phyloP scores from a whole-genome alignment of 2,888 invertebrate species.

The Cephus rjabovi region DNA sequence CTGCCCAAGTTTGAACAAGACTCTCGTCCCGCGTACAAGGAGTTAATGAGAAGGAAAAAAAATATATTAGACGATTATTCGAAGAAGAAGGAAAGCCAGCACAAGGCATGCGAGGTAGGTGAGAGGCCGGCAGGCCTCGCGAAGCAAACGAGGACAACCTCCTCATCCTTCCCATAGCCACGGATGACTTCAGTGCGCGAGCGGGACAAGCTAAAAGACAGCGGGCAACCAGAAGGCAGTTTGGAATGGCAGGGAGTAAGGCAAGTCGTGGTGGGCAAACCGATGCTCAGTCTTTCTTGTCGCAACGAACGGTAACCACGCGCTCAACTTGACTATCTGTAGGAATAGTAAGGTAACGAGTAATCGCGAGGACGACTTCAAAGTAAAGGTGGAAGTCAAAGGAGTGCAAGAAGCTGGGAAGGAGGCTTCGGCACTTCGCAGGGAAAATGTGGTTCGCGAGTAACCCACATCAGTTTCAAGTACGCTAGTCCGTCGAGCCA shows the following conservation, averaged over 20 bases:
- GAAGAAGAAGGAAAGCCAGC: not conserved
- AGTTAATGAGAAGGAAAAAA: not conserved
- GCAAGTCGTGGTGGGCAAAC: conserved; percentile 31
- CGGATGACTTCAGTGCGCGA: not conserved
- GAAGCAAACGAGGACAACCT: conserved; percentile 39
- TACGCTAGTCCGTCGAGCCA: not conserved
- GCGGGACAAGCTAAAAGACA: conserved; percentile 19
- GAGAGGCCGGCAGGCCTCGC: conserved; percentile 37
- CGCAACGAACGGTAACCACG: conserved; percentile 55
- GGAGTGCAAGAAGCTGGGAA: not conserved
- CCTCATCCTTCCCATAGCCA: conserved; percentile 4
- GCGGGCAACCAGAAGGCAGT: conserved; percentile 14
- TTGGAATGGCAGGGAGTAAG: conserved; percentile 38
- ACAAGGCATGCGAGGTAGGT: conserved; percentile 18
- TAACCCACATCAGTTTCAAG: not conserved
- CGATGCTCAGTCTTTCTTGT: conserved; percentile 60
- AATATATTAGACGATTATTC: not conserved
- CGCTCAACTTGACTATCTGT: conserved; percentile 16
- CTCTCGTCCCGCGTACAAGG: not conserved
- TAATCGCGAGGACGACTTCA: not conserved
- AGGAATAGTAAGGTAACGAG: not conserved
- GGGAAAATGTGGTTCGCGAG: not conserved
- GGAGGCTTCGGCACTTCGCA: not conserved
- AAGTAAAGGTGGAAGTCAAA: not conserved
- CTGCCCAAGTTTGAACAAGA: not conserved